Percentiles rank a stretch among this genome's conserved stretches.
These are phyloP conservation scores for Cephalopterus ornatus DNA, from an alignment of 2,113 vertebrate genomes.

Conservation along the genomic window DNA sequence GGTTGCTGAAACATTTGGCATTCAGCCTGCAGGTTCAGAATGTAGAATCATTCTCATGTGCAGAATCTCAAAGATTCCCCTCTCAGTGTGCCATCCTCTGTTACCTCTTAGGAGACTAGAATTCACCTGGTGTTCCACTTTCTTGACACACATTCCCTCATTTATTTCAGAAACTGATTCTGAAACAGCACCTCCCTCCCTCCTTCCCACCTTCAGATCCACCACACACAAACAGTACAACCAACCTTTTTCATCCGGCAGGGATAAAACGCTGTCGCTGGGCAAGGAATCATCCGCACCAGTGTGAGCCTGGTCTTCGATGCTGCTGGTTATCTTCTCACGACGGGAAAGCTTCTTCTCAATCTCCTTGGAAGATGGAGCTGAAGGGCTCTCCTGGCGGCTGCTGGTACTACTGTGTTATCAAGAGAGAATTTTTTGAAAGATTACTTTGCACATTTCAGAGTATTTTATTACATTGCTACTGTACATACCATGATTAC, in stretches of 20 bases:
- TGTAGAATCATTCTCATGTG: neutral
- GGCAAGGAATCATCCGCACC: slow-evolving; percentile 81
- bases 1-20: neutral
- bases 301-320: slow-evolving; percentile 82
- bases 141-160: neutral
- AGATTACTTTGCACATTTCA: neutral
- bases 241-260: slow-evolving; percentile 87
- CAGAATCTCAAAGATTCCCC: neutral
- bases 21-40: neutral
- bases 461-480: neutral
- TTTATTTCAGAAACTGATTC: neutral
- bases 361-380: slow-evolving; percentile 69
- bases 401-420: slow-evolving; percentile 77
- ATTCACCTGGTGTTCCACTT: neutral
- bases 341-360: slow-evolving; percentile 57
- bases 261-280: slow-evolving; percentile 80
- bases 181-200: neutral
- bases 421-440: neutral
- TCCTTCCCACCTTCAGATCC: neutral
- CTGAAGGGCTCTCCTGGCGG: slow-evolving; percentile 74
- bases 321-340: slow-evolving; percentile 70
- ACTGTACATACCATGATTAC: neutral
- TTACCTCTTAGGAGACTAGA: neutral
- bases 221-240: neutral
- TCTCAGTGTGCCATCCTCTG: neutral